Evolutionary conservation across 1,140 invertebrate genomes (phyloP).

Genomic region (Conus ventricosus): DNA sequence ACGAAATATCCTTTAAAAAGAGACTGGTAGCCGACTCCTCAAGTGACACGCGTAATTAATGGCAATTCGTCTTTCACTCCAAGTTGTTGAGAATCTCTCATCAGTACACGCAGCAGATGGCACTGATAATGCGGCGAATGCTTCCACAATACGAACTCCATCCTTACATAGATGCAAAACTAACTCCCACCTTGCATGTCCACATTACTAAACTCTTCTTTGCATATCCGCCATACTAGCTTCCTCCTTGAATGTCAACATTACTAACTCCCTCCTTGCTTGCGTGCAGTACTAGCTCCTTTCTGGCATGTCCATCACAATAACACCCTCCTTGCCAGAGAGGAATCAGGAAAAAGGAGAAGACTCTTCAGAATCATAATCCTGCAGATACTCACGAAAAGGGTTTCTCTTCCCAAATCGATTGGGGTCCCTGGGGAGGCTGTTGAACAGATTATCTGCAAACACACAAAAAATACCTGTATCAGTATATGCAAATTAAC

Average conservation of each 20-base stretch:
- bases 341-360: not conserved
- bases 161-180: not conserved
- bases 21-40: too few relatives aligned
- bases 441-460: conserved; percentile 47
- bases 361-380: not conserved
- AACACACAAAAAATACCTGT: conserved; percentile 13
- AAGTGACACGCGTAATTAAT: too few relatives aligned
- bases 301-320: too few relatives aligned
- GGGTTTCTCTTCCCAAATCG: conserved; percentile 52
- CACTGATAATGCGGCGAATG: not conserved
- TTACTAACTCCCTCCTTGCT: too few relatives aligned
- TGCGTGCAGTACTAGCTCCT: too few relatives aligned
- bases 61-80: not conserved
- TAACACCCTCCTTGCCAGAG: too few relatives aligned
- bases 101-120: not conserved
- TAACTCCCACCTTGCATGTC: too few relatives aligned
- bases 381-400: conserved; percentile 54
- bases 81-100: not conserved
- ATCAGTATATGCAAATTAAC: not conserved
- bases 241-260: too few relatives aligned
- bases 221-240: too few relatives aligned
- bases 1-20: too few relatives aligned
- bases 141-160: not conserved
- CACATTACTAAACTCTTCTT: too few relatives aligned
- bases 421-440: conserved; percentile 48